Conservation (phyloP, 2,888 invertebrate species). For the Chloroclysta siterata region DNA sequence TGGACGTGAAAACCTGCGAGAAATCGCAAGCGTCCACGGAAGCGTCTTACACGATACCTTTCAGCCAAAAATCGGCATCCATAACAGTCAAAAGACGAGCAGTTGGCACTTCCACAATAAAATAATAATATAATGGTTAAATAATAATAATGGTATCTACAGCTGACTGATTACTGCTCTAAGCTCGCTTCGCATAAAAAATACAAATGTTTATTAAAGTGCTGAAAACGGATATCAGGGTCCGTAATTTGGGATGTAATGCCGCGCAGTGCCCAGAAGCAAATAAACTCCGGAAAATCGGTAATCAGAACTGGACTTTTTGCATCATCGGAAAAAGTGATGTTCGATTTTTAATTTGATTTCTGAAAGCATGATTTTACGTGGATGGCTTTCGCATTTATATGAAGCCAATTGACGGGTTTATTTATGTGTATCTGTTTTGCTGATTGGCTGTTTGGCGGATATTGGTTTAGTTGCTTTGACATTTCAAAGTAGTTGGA, state of each 20-base stretch:
- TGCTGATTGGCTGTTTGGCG: not conserved
- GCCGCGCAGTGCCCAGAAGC: conserved; percentile 37
- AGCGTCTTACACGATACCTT: too few species aligned
- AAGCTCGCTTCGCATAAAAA: conserved; percentile 40
- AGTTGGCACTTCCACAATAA: too few species aligned
- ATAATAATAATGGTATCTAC: not conserved
- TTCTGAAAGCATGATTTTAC: conserved; percentile 13
- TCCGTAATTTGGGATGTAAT: conserved; percentile 42
- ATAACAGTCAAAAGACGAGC: too few species aligned
- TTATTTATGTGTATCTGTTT: not conserved
- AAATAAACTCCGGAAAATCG: conserved; percentile 39
- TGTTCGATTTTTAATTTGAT: conserved; percentile 37
- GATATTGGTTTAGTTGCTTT: too few species aligned
- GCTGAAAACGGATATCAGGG: conserved; percentile 42
- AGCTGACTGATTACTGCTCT: conserved; percentile 5
- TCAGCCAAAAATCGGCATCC: too few species aligned
- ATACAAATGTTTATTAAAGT: conserved; percentile 48
- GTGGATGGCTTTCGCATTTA: not conserved
- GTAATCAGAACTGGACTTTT: conserved; percentile 42
- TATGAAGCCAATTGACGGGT: not conserved
- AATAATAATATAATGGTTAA: too few species aligned
- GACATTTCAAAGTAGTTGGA: too few species aligned
- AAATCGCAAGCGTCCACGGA: too few species aligned
- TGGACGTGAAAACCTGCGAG: too few species aligned
- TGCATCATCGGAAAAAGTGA: conserved; percentile 37